A percentile compares a stretch with the other conserved stretches of the same genome.
Conservation (phyloP, 1,140 invertebrate genomes). For the Bathynomus jamesi region DNA sequence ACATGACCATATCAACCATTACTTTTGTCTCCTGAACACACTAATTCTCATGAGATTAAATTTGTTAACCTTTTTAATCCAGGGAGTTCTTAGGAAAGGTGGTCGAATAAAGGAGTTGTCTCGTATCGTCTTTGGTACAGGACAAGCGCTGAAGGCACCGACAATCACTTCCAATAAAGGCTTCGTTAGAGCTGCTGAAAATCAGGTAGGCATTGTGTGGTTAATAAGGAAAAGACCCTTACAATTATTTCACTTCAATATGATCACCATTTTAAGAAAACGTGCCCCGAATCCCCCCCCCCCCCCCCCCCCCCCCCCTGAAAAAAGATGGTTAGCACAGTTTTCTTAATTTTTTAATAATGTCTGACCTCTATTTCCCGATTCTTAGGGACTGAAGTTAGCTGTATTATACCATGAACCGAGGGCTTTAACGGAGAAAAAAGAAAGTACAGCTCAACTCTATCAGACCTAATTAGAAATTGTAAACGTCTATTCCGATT, state of each 20-base stretch:
- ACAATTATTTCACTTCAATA: too few relatives aligned
- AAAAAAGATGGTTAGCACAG: too few relatives aligned
- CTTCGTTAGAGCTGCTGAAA: neutral
- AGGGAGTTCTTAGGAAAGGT: neutral
- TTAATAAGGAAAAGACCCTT: neutral
- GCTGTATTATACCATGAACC: slow-evolving; percentile 18
- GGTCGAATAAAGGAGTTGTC: neutral
- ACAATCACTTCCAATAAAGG: neutral
- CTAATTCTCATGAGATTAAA: neutral
- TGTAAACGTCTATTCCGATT: slow-evolving; percentile 3
- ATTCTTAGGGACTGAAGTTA: slow-evolving; percentile 12
- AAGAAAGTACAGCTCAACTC: slow-evolving; percentile 8
- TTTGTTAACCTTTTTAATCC: neutral
- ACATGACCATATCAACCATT: too few relatives aligned
- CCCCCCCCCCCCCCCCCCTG: too few relatives aligned
- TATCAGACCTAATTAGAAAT: neutral
- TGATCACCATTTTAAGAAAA: too few relatives aligned
- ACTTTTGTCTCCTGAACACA: too few relatives aligned
- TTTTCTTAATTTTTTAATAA: too few relatives aligned
- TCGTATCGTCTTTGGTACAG: neutral
- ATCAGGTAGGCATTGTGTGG: neutral
- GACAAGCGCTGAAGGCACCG: neutral
- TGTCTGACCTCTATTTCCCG: neutral
- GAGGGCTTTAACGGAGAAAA: slow-evolving; percentile 16
- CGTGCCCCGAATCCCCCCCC: too few relatives aligned